A percentile compares a stretch with the other conserved stretches of the same genome.
Conservation (phyloP, 2,797 vertebrate species). For the Catostomus latipinnis region DNA sequence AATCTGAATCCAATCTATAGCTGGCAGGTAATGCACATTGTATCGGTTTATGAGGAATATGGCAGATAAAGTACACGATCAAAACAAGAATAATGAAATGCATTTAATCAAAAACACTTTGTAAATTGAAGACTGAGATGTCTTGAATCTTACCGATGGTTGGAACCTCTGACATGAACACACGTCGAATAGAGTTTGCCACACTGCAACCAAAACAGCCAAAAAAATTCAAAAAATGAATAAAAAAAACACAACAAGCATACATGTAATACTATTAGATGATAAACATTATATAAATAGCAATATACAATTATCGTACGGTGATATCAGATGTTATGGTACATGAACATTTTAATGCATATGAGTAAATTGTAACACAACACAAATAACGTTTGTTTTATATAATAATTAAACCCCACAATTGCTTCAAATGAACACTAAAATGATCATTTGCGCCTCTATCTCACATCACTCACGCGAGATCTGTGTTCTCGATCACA, state of each 20-base stretch:
- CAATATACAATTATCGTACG: too few species aligned
- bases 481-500: constrained; percentile 95
- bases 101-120: background rate
- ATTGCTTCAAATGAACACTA: background rate
- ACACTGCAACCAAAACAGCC: constrained; percentile 75
- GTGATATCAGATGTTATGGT: too few species aligned
- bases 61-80: background rate
- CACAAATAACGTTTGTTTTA: too few species aligned
- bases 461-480: constrained; percentile 83
- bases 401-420: too few species aligned
- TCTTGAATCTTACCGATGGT: constrained; percentile 84
- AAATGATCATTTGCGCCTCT: background rate
- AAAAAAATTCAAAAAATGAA: too few species aligned
- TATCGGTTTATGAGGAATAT: background rate
- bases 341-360: too few species aligned
- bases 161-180: constrained; percentile 96
- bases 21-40: constrained; percentile 67
- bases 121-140: background rate
- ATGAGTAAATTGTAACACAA: too few species aligned
- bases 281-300: too few species aligned
- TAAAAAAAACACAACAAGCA: too few species aligned
- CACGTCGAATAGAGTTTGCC: constrained; percentile 89
- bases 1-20: constrained; percentile 98
- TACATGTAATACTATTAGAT: too few species aligned
- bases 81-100: background rate